phyloP scores from a whole-genome alignment of 2,797 vertebrate genomes.

The Lacerta agilis region DNA sequence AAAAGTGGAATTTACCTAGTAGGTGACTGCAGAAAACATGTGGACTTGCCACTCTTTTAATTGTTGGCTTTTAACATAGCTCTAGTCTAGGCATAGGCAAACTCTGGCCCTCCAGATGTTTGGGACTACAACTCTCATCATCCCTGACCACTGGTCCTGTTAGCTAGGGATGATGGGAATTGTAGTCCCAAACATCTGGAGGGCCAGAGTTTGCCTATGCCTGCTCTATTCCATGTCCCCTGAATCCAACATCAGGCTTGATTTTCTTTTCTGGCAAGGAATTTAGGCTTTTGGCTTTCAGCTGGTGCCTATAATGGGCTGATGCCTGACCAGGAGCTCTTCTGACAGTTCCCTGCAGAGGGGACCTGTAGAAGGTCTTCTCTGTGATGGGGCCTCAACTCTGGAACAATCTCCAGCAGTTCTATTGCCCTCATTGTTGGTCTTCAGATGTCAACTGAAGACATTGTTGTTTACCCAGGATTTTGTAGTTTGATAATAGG shows the following conservation, averaged over 20 bases:
- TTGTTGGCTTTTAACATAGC: slow-evolving; percentile 52
- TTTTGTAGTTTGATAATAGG: no score
- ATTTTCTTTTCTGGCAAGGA: slow-evolving; percentile 38
- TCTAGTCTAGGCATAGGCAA: slow-evolving; percentile 21
- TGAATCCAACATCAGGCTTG: slow-evolving; percentile 29
- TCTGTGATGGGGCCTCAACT: neutral
- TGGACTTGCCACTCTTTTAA: slow-evolving; percentile 49
- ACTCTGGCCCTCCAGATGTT: no score
- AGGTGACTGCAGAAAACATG: slow-evolving; percentile 45
- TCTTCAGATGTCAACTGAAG: no score
- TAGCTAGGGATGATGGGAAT: no score
- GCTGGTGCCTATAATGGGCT: slow-evolving; percentile 9
- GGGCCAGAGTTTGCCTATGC: no score
- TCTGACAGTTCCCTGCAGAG: no score
- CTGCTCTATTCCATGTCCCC: slow-evolving; percentile 38
- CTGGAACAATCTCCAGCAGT: neutral
- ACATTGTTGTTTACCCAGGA: no score
- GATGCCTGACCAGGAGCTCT: neutral
- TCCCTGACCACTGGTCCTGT: no score
- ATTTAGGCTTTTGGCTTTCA: slow-evolving; percentile 37
- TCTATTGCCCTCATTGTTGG: no score
- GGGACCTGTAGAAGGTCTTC: neutral
- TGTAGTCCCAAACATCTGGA: no score
- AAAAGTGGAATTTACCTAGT: slow-evolving; percentile 47
- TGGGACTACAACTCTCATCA: no score